Base-by-base conservation (phyloP, 2,113 vertebrate species). In the Chaetura pelagica region DNA sequence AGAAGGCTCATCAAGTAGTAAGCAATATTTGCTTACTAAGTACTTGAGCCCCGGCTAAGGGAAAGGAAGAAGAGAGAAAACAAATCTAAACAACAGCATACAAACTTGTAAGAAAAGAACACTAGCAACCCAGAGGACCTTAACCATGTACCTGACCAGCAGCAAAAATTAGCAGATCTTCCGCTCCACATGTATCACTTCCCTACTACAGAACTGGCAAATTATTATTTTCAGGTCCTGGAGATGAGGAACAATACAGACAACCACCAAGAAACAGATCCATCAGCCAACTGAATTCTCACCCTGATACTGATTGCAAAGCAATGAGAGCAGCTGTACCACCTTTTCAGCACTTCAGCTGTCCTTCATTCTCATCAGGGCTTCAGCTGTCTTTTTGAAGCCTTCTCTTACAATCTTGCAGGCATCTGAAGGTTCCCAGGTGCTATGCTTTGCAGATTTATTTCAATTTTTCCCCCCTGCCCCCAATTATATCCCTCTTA, bases 191-290 rank as follows among this genome's bases (percentile, higher is more conserved):
- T 3, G 9, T 38, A 38, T 27, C 4, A 15, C 6, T 42, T 76
- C 44, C 46, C 72, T 61, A 52, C 7, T 30, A 61, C 1, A 2
- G 9, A 75, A 72, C 10, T 23, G 2, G 9, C 3, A 71, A 85
- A 35, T 26, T 49, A 55, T 51, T 42, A 26, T 62, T 80, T 77
- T 72, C 11, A 44, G 15, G 30, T 14, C 29, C n/a, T 26, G 3
- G 6, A 57, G 10, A 59, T 7, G 59, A 59, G 12, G 9, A 40
- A 15, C 0, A 2, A 66, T 9, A 15, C 1, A 10, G 12, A 9
- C 15, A 55, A 3, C 29, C 61, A 64, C 26, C 61, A 80, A 42
- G 11, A 63, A 66, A 46, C 2, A 17, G 5, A 32, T 29, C 19
- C 20, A 32, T 11, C 7, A 42, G 2, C 38, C 75, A 17, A 2